Evolutionary conservation across 2,113 vertebrate species (phyloP), one percentile per base, ranked within the genome.

Genomic region (Cyprinodon brontotheroides): DNA sequence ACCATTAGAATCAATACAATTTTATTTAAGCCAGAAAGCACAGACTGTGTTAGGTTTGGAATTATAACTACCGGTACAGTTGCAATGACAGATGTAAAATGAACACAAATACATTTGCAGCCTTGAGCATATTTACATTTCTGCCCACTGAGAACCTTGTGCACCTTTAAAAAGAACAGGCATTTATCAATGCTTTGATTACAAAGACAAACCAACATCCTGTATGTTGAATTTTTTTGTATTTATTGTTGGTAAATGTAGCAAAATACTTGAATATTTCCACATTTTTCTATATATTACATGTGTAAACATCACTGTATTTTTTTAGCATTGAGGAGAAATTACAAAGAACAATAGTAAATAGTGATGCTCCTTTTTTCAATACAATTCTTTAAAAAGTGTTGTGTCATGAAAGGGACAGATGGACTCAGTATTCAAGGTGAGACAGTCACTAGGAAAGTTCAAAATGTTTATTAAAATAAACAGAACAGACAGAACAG

Each of bases 31-130:
- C 47, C 48, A 36, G 38, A 64, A 47, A n/a, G 61, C 41, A 47
- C 15, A 61, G 17, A 38, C 68, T 17, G 22, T 29, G 39, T n/a
- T 36, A 20, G 5, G 20, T 22, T 78, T 37, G 39, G 40, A 60
- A 20, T 68, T 37, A 48, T 9, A 47, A 29, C 17, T 3, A 20
- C 29, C 68, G 37, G 36, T 72, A 70, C 70, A 70, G 70, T 65
- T 70, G 59, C 29, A 66, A 29, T 29, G 29, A 29, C 38, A 64
- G 68, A 70, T 53, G 22, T 50, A 65, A 20, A 12, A 47, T 2
- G 4, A 72, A 61, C 4, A 36, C 12, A 17, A 11, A 61, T 40
- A 77, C 41, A 48, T 47, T 17, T 36, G 10, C 47, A 65, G n/a
- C 41, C 29, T 17, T 2, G 15, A 61, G 45, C 50, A 14, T 45